phyloP scores from a whole-genome alignment of 2,888 invertebrate species.

The Proisotoma minuta region DNA sequence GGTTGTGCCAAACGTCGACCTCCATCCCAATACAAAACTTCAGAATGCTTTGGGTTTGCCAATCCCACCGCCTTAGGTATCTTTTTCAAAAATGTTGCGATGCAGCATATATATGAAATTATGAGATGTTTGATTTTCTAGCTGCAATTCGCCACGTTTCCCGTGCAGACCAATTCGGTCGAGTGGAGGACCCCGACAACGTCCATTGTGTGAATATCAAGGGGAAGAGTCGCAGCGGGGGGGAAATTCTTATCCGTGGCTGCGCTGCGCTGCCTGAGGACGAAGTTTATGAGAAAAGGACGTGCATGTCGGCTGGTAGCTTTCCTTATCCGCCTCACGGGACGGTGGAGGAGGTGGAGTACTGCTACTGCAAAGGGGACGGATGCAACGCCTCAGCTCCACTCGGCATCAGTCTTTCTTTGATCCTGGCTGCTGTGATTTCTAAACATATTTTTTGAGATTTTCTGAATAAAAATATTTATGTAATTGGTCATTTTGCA shows the following conservation, averaged over 20 bases:
- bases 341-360: neutral
- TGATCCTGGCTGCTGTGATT: too few species aligned
- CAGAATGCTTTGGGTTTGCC: neutral
- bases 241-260: neutral
- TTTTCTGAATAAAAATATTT: too few species aligned
- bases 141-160: conserved; percentile 1
- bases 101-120: neutral
- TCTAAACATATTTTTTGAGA: too few species aligned
- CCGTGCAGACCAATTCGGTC: neutral
- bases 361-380: conserved; percentile 1
- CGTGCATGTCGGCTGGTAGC: neutral
- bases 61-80: neutral
- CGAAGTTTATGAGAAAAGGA: neutral
- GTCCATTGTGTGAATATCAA: conserved; percentile 7
- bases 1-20: neutral
- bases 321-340: neutral
- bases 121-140: too few species aligned
- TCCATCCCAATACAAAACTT: neutral
- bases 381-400: neutral
- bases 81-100: neutral
- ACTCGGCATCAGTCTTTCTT: too few species aligned
- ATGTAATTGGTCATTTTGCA: too few species aligned
- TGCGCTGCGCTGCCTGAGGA: neutral
- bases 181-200: neutral
- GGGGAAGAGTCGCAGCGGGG: neutral